Evolutionary conservation across 2,113 vertebrate genomes (phyloP).

Genomic region (Myotis lucifugus): DNA sequence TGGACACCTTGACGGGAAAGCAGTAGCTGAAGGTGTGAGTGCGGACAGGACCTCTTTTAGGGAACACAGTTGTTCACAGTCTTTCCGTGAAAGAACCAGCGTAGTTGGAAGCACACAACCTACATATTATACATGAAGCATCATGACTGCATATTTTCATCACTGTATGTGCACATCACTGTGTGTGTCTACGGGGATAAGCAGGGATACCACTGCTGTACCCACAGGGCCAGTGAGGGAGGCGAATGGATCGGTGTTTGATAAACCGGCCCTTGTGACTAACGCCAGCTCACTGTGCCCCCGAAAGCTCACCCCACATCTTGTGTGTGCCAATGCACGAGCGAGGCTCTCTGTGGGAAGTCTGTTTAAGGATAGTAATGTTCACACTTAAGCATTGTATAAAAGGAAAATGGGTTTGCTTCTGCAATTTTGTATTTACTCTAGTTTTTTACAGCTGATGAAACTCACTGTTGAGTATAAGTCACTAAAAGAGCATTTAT

Average conservation of each 20-base stretch:
- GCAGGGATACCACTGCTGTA: not conserved
- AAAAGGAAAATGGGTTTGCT: not conserved
- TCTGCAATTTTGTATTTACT: not conserved
- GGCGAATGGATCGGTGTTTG: no score
- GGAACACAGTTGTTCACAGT: not conserved
- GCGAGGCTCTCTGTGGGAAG: not conserved
- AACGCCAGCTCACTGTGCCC: no score
- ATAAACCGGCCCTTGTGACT: no score
- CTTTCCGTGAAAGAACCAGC: not conserved
- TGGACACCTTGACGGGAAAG: no score
- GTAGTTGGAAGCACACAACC: not conserved
- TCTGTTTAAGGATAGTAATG: not conserved
- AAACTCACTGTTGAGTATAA: not conserved
- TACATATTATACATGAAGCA: not conserved
- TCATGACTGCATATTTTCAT: not conserved
- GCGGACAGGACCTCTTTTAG: not conserved
- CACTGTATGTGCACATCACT: not conserved
- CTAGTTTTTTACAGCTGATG: not conserved
- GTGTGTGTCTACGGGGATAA: not conserved
- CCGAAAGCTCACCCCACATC: no score
- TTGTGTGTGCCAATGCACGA: no score
- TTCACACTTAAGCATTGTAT: not conserved
- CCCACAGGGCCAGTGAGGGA: no score
- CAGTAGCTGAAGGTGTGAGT: not conserved
- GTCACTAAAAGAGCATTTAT: not conserved